Evolutionary conservation across 1,140 invertebrate species (phyloP).

Genomic region (Belonocnema kinseyi): DNA sequence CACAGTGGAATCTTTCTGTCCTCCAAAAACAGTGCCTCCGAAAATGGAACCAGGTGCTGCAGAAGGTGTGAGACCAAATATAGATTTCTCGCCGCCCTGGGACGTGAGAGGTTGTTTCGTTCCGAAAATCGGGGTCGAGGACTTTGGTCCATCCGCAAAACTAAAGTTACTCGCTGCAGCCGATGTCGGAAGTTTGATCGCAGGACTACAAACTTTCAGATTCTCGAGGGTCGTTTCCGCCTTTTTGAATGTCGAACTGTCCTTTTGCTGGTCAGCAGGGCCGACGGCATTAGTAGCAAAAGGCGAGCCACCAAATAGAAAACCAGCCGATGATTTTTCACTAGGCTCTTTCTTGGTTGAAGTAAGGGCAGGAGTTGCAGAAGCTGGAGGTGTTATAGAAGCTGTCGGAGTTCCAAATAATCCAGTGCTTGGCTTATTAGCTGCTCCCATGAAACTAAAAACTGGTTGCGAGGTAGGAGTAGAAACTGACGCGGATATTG

Average conservation of each 20-base stretch:
- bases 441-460: conserved; percentile 3
- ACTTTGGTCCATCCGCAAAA: conserved; percentile 14
- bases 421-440: background rate
- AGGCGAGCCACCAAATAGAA: conserved; percentile 28
- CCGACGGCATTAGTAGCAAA: conserved; percentile 13
- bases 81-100: conserved; percentile 2
- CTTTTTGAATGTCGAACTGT: background rate
- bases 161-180: conserved; percentile 14
- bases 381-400: background rate
- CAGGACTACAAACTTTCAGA: conserved; percentile 64
- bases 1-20: conserved; percentile 5
- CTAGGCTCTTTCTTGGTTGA: background rate
- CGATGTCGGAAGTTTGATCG: background rate
- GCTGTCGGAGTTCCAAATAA: background rate
- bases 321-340: conserved; percentile 28
- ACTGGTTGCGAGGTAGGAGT: conserved; percentile 6
- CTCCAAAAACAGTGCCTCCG: conserved; percentile 5
- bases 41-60: conserved; percentile 7
- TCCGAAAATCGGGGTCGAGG: conserved; percentile 27
- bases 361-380: background rate
- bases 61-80: conserved; percentile 39
- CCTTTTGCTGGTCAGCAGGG: conserved; percentile 16
- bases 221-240: conserved; percentile 45
- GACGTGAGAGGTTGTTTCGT: conserved; percentile 30
- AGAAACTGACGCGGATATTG: background rate